Percentiles rank a stretch among this genome's conserved stretches.
Conservation (phyloP, 1,140 invertebrate genomes). For the Caenorhabditis elegans region WBcel235 BX284605.5:10013001-10013500, state of each 20-base stretch:
- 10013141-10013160: too few relatives aligned
- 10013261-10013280: conserved; percentile 16
- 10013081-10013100: too few relatives aligned
- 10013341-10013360: background rate
- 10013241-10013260: background rate
- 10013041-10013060: too few relatives aligned
- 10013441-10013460: conserved; percentile 20
- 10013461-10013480: conserved; percentile 15
- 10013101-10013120: too few relatives aligned
- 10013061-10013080: too few relatives aligned
- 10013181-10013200: too few relatives aligned
- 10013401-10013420: conserved; percentile 15
- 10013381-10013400: background rate
- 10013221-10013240: background rate
- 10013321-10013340: conserved; percentile 19
- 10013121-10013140: too few relatives aligned
- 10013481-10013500: background rate
- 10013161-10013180: too few relatives aligned
- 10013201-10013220: too few relatives aligned
- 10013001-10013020: too few relatives aligned
- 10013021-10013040: too few relatives aligned
- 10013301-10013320: conserved; percentile 20
- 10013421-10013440: conserved; percentile 4
- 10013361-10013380: too few relatives aligned
- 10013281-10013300: background rate